These are phyloP conservation scores for Chaetorhynchus papuensis DNA, from an alignment of 2,113 vertebrate species.

Conservation along the genomic window DNA sequence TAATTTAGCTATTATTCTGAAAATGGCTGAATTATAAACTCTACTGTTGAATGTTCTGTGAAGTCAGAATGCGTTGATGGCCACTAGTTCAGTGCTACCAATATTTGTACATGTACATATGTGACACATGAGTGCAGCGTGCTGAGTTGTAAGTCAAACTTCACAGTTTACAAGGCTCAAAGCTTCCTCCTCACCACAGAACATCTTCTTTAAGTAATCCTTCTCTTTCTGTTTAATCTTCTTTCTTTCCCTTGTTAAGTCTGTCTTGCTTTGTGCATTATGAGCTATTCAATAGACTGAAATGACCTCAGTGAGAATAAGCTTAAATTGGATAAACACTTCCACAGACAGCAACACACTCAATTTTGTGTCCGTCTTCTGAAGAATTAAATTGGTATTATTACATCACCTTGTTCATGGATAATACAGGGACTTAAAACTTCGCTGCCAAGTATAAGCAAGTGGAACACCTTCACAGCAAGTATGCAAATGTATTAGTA, in stretches of 20 bases:
- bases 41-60: background rate
- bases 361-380: background rate
- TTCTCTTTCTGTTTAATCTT: constrained; percentile 49
- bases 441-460: background rate
- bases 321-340: constrained; percentile 47
- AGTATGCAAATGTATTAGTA: background rate
- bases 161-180: background rate
- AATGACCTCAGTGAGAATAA: constrained; percentile 45
- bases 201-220: constrained; percentile 53
- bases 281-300: constrained; percentile 20
- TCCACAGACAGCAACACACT: background rate
- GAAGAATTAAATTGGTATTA: background rate
- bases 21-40: constrained; percentile 3
- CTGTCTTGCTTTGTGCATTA: constrained; percentile 12
- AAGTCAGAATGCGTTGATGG: background rate
- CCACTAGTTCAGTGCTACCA: background rate
- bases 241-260: constrained; percentile 41
- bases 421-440: background rate
- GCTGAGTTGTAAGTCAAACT: background rate
- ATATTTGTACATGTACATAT: background rate
- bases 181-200: background rate
- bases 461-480: background rate
- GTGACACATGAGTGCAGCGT: background rate
- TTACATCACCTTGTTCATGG: background rate
- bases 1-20: constrained; percentile 24